Conservation (phyloP, 2,888 invertebrate species). For the Idaea straminata region DNA sequence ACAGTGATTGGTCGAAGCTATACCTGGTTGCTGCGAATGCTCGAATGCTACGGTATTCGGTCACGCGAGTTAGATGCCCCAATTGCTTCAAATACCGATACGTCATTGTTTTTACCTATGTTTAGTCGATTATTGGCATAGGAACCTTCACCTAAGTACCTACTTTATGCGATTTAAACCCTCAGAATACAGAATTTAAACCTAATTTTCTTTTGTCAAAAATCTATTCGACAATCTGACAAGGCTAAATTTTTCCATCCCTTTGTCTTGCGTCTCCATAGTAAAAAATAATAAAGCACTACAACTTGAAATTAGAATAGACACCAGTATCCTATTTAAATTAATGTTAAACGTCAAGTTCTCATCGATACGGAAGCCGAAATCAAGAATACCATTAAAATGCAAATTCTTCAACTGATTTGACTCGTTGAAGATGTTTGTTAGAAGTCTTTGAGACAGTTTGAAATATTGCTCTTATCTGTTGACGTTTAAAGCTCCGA, state of each 20-base stretch:
- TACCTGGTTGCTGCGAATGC: not conserved
- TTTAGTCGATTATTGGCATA: not conserved
- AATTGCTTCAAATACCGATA: not conserved
- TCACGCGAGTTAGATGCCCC: conserved; percentile 4
- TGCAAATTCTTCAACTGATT: conserved; percentile 18
- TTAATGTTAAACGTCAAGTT: conserved; percentile 2
- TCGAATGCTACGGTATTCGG: not conserved
- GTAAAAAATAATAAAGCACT: too few relatives aligned
- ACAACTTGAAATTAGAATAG: not conserved
- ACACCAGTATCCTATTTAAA: not conserved
- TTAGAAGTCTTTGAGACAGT: not conserved
- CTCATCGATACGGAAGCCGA: conserved; percentile 2
- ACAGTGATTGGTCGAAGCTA: not conserved
- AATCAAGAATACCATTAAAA: conserved; percentile 18
- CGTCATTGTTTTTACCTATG: not conserved
- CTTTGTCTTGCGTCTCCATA: too few relatives aligned
- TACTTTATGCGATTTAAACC: too few relatives aligned
- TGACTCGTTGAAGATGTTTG: conserved; percentile 18
- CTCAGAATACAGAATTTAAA: too few relatives aligned
- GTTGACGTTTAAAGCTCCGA: not conserved
- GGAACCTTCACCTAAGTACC: too few relatives aligned
- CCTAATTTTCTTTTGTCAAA: too few relatives aligned
- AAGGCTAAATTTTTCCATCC: too few relatives aligned
- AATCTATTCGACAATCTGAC: too few relatives aligned
- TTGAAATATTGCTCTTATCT: conserved; percentile 1